A percentile compares a stretch with the other conserved stretches of the same genome.
Conservation (phyloP, 2,888 invertebrate species). For the Pyrgus malvae region DNA sequence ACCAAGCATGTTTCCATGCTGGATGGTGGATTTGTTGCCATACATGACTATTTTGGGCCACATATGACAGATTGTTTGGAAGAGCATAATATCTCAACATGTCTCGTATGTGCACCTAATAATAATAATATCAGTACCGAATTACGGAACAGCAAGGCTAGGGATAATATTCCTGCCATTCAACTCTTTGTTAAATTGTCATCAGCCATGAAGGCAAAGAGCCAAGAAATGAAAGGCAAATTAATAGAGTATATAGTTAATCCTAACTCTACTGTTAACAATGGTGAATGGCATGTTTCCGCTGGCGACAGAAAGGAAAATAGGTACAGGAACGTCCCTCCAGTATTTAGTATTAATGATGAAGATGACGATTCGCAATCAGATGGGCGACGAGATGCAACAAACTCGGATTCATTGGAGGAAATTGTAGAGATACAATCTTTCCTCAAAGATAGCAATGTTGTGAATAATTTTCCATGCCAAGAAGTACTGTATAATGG, state of each 20-base stretch:
- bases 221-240: slow-evolving; percentile 95
- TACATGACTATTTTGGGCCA: slow-evolving; percentile 91
- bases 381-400: slow-evolving; percentile 60
- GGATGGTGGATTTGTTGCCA: slow-evolving; percentile 93
- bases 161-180: slow-evolving; percentile 74
- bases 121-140: slow-evolving; percentile 61
- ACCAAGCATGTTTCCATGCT: slow-evolving; percentile 96
- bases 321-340: slow-evolving; percentile 93
- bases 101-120: slow-evolving; percentile 89
- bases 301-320: slow-evolving; percentile 92
- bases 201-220: slow-evolving; percentile 93
- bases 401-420: slow-evolving; percentile 83
- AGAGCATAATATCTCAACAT: slow-evolving; percentile 91
- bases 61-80: slow-evolving; percentile 90
- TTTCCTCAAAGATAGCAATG: slow-evolving; percentile 91
- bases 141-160: slow-evolving; percentile 46
- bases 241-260: slow-evolving; percentile 96
- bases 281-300: slow-evolving; percentile 90
- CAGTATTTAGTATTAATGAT: slow-evolving; percentile 97
- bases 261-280: slow-evolving; percentile 83
- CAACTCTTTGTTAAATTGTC: slow-evolving; percentile 92
- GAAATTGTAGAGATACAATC: slow-evolving; percentile 91
- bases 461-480: slow-evolving; percentile 93
- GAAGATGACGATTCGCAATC: slow-evolving; percentile 80
- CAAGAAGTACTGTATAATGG: slow-evolving; percentile 96